Evolutionary conservation across 2,888 invertebrate species (phyloP), one percentile per base, ranked within the genome.

Genomic region (Amorpha juglandis): DNA sequence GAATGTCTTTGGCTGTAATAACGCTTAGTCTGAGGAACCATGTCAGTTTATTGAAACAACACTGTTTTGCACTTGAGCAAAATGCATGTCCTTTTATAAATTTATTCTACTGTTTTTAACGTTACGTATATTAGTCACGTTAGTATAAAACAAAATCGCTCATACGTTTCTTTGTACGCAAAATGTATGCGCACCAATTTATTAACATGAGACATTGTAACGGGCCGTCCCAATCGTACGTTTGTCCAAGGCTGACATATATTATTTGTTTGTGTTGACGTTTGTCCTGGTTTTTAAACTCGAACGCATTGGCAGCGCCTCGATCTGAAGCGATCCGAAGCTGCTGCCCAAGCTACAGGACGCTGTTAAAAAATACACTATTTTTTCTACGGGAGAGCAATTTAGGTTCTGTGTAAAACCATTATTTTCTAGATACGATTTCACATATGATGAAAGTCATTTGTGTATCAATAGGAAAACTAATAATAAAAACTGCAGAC

Each of bases 241-340:
- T 58, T 19, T 38, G 38, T 16, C 19, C 55, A 58, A 58, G 55
- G 55, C 38, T 52, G 42, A 52, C 21, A 52, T 53, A 52, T 64
- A 52, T 58, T 58, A 38, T 38, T 38, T 19, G 55, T 33, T 38
- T 38, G 38, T 38, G 55, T 35, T 55, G 55, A n/a, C 35, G 55
- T 38, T 38, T 58, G 55, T 55, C 55, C 55, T 58, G 38, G 38
- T 58, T 58, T 58, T 55, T 35, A 55, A 58, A 58, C 19, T 58
- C 6, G 38, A n/a, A 38, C 48, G 16, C 38, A 9, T 16, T 38
- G 38, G 16, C 12, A 42, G 19, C 19, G 42, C 42, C 55, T 12
- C 19, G 58, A 19, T 16, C 42, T 19, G 58, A 35, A 35, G 35
- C n/a, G 38, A 35, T 55, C 16, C 16, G 55, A 38, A 8, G 6